phyloP scores from a whole-genome alignment of 37 sponge, comb jelly and placozoan species.

The Halisarca cf. caerulea region DNA sequence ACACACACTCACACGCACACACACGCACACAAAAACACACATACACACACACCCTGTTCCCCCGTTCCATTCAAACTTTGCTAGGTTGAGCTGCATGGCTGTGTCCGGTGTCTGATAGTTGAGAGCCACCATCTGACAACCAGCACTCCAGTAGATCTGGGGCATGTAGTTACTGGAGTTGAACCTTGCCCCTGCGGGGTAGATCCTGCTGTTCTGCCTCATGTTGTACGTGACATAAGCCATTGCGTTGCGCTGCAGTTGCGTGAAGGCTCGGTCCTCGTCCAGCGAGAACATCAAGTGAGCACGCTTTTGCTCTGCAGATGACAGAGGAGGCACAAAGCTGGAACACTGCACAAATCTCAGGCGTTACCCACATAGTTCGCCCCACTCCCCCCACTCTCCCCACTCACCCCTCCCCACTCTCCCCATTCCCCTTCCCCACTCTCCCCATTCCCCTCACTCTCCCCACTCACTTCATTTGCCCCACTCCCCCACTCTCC shows the following conservation, averaged over 20 bases:
- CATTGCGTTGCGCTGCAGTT: slow-evolving; percentile 46
- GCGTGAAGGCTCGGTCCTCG: slow-evolving; percentile 69
- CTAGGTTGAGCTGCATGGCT: slow-evolving; percentile 80
- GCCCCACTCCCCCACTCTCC: no score
- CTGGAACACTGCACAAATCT: neutral
- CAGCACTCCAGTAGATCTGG: slow-evolving; percentile 89
- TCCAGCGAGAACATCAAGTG: slow-evolving; percentile 84
- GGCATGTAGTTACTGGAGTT: slow-evolving; percentile 91
- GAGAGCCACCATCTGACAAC: slow-evolving; percentile 93
- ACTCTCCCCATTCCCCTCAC: no score
- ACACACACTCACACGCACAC: neutral
- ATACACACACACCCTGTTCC: slow-evolving; percentile 66
- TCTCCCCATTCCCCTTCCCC: no score
- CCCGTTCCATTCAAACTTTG: slow-evolving; percentile 87
- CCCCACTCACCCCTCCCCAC: no score
- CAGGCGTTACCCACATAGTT: neutral
- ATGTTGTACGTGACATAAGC: slow-evolving; percentile 84
- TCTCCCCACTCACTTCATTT: no score
- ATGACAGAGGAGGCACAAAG: neutral
- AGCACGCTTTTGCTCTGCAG: slow-evolving; percentile 49
- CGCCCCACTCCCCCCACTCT: no score
- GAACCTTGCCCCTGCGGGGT: slow-evolving; percentile 79
- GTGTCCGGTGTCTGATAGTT: slow-evolving; percentile 90
- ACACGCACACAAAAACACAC: no score
- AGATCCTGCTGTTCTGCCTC: slow-evolving; percentile 79